Evolutionary conservation across 2,113 vertebrate species (phyloP).

Genomic region (Nestor notabilis): DNA sequence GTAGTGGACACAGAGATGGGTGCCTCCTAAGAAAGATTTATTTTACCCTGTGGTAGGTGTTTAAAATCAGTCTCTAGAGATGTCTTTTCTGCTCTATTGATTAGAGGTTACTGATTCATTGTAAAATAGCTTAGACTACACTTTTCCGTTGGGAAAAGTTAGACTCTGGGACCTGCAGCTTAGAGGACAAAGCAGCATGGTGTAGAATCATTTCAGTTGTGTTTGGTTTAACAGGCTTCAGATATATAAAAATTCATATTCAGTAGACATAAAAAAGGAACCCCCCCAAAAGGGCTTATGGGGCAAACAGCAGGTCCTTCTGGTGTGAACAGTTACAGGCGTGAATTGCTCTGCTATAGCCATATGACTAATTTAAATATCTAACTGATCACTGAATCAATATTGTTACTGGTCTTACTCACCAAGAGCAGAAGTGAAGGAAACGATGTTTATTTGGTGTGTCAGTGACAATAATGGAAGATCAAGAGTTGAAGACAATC

Average conservation of each 20-base stretch:
- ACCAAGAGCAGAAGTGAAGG: neutral
- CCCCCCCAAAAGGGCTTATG: rapidly evolving
- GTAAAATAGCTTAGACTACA: neutral
- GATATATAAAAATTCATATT: neutral
- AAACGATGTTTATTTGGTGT: neutral
- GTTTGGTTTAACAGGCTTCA: neutral
- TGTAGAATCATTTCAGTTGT: neutral
- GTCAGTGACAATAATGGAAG: neutral
- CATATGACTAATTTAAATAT: neutral
- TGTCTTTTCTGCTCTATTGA: neutral
- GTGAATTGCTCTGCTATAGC: neutral
- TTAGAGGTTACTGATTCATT: neutral
- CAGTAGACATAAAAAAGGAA: neutral
- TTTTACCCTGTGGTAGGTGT: neutral
- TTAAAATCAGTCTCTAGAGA: neutral
- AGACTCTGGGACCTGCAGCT: neutral
- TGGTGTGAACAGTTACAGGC: neutral
- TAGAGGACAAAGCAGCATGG: neutral
- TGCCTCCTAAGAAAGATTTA: neutral
- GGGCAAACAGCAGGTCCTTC: neutral
- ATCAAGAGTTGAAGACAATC: neutral
- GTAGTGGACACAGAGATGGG: neutral
- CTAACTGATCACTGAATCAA: neutral
- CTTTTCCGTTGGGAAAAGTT: neutral
- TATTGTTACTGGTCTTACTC: neutral